A percentile compares a stretch with the other conserved stretches of the same genome.
These are phyloP conservation scores for Lutra lutra DNA, from an alignment of 2,797 vertebrate species.

Conservation along the genomic window DNA sequence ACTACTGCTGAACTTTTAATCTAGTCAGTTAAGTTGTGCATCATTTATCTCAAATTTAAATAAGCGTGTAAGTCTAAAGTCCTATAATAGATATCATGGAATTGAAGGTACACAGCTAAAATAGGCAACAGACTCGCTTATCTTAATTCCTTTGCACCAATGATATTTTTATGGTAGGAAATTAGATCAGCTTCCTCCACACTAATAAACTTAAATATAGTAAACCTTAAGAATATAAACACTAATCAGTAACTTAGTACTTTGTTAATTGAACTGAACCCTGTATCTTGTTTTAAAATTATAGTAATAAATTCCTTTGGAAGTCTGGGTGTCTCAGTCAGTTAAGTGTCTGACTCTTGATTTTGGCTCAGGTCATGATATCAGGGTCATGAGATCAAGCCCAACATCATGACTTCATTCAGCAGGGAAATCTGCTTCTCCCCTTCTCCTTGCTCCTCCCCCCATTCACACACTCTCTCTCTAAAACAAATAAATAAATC, in stretches of 20 bases:
- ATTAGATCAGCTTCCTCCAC: neutral
- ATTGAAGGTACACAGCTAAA: slow-evolving; percentile 13
- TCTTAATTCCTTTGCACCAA: neutral
- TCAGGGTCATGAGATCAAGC: neutral
- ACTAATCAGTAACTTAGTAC: slow-evolving; percentile 37
- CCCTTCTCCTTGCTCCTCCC: neutral
- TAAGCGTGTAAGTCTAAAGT: slow-evolving; percentile 11
- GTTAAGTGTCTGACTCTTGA: neutral
- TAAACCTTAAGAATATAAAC: slow-evolving; percentile 38
- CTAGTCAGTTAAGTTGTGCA: neutral
- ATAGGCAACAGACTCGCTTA: neutral
- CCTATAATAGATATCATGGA: neutral
- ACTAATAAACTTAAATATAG: slow-evolving; percentile 30
- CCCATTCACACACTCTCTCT: neutral
- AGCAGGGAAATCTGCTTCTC: neutral
- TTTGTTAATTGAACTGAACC: neutral
- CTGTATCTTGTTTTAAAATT: slow-evolving; percentile 24
- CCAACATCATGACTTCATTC: neutral
- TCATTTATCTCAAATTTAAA: slow-evolving; percentile 1
- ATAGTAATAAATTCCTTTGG: neutral
- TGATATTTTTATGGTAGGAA: slow-evolving; percentile 8
- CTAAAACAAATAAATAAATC: neutral
- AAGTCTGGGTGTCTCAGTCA: neutral
- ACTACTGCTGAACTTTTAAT: neutral
- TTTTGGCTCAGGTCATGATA: neutral